Evolutionary conservation across 2,888 invertebrate species (phyloP).

Genomic region (Andrena bicolor): DNA sequence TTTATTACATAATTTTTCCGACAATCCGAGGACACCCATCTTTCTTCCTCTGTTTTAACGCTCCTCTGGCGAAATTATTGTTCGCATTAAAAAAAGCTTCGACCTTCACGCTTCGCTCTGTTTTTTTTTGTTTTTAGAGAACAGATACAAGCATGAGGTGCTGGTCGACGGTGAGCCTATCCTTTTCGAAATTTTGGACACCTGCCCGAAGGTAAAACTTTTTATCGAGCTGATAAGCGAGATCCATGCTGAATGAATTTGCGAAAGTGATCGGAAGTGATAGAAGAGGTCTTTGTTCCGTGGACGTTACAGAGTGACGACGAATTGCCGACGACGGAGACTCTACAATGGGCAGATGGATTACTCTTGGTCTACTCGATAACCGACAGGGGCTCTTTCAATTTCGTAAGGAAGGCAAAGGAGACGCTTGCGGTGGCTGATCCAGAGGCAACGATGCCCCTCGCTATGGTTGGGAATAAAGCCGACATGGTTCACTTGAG

Average conservation of each 20-base stretch:
- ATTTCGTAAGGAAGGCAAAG: conserved; percentile 92
- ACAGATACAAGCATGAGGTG: conserved; percentile 95
- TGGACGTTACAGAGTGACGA: conserved; percentile 87
- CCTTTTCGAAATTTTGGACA: conserved; percentile 95
- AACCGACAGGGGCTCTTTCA: conserved; percentile 94
- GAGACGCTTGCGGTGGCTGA: conserved; percentile 86
- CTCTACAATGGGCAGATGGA: conserved; percentile 96
- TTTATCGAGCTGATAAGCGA: conserved; percentile 13
- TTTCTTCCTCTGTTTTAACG: no score
- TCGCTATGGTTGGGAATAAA: conserved; percentile 96
- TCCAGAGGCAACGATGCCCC: conserved; percentile 90
- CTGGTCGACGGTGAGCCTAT: conserved; percentile 95
- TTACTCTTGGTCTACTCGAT: conserved; percentile 95
- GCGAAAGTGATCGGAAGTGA: background rate
- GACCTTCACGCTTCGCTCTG: background rate
- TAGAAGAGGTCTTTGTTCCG: background rate
- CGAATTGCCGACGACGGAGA: conserved; percentile 90
- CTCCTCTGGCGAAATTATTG: background rate
- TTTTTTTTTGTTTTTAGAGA: conserved; percentile 87
- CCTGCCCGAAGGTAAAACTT: conserved; percentile 92
- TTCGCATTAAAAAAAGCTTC: conserved; percentile 6
- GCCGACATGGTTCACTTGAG: conserved; percentile 96
- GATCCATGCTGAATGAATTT: conserved; percentile 11
- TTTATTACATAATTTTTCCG: conserved; percentile 29
- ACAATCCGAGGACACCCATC: background rate